Base-by-base conservation (phyloP, 2,888 invertebrate species). In the Plutella xylostella region DNA sequence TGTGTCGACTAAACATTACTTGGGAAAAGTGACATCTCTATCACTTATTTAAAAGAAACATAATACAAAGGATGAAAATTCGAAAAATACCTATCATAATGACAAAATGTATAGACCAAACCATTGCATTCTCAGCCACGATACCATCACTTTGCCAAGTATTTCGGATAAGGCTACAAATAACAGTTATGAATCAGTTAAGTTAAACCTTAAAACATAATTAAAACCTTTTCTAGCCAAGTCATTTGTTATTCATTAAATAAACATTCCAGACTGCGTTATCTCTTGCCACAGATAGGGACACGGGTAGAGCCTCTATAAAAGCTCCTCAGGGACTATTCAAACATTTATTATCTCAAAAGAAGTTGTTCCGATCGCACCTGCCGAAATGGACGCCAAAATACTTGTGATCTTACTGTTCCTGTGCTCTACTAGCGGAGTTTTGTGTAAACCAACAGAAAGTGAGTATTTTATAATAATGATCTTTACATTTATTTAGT, bases 251-350 rank as follows among this genome's bases (percentile, higher is more conserved):
- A 55, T 69, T 72, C 78, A 74, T 79, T 77, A 82, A 54, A 70
- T 70, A 79, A 82, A 83, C 78, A 82, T 83, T 82, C 73, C 76
- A 72, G 61, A 61, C 58, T 49, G 52, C 53, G 64, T 80, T 82
- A 83, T 82, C 83, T 76, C 55, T n/a, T n/a, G 11, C 39, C 45
- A 41, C 52, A 73, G 80, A 82, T 82, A 80, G 68, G 66, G 59
- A 56, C 62, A 58, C 65, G 67, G 62, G 56, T 60, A 49, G 50
- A 45, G 4, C 54, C 59, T 72, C 74, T 82, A 79, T 68, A 79
- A 77, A 60, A 61, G 61, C 28, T 51, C 56, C 61, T 56, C 51
- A 51, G 59, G 65, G 65, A 60, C 64, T 65, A 51, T 61, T 56
- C 55, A 68, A 76, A 74, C 69, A 70, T 69, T 72, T 70, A 72